A percentile compares a stretch with the other conserved stretches of the same genome.
These are phyloP conservation scores for Heteropelma amictum DNA, from an alignment of 2,888 invertebrate genomes.

Conservation along the genomic window DNA sequence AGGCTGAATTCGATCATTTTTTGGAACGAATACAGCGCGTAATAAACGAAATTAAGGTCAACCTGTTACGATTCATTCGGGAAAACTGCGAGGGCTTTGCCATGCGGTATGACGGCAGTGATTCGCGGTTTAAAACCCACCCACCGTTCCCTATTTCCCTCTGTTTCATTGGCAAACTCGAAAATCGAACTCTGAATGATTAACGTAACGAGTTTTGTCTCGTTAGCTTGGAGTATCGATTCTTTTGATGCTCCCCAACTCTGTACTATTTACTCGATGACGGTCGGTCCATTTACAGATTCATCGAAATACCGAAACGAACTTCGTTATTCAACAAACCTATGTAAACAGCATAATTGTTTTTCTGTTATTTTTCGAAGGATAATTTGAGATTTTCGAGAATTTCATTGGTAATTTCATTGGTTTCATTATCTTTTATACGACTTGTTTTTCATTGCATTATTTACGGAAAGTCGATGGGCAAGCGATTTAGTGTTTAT, in stretches of 20 bases:
- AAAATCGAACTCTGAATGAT: constrained; percentile 41
- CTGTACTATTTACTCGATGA: not conserved
- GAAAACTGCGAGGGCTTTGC: not conserved
- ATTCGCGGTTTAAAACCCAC: not conserved
- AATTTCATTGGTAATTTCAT: too few species aligned
- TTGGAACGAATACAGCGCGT: not conserved
- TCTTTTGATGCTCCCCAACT: constrained; percentile 17
- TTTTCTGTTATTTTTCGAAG: too few species aligned
- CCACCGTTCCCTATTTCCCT: constrained; percentile 1
- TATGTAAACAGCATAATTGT: too few species aligned
- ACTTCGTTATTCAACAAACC: too few species aligned
- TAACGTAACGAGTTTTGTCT: constrained; percentile 39
- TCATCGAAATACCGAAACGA: not conserved
- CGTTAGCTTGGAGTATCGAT: constrained; percentile 47
- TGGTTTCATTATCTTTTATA: too few species aligned
- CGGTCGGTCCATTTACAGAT: not conserved
- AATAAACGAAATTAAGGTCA: constrained; percentile 4
- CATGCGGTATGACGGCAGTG: not conserved
- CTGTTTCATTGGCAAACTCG: not conserved
- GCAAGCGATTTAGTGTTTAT: too few species aligned
- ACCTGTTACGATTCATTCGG: constrained; percentile 15
- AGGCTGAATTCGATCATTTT: not conserved
- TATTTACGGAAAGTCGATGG: too few species aligned
- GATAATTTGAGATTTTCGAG: too few species aligned
- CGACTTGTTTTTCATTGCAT: too few species aligned